Percentiles rank a stretch among this genome's conserved stretches.
These are phyloP conservation scores for Dryomyza anilis DNA, from an alignment of 2,888 invertebrate genomes.

Conservation along the genomic window DNA sequence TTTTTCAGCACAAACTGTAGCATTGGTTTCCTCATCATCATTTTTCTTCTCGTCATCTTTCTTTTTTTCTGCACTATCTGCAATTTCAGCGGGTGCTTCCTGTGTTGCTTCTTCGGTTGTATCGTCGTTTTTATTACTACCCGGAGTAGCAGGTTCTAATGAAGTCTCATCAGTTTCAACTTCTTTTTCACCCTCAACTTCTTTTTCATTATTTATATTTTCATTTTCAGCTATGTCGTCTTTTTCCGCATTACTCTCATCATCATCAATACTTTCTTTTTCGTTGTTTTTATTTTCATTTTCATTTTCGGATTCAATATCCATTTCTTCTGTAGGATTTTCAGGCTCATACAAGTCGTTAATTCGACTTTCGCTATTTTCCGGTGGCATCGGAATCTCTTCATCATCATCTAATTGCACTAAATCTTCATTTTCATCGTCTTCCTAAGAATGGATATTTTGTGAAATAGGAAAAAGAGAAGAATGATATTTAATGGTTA, in stretches of 20 bases:
- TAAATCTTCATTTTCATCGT: constrained; percentile 62
- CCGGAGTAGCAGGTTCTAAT: constrained; percentile 23
- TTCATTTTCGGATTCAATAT: constrained; percentile 35
- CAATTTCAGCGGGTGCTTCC: background rate
- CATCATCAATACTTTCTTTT: constrained; percentile 18
- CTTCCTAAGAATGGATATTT: constrained; percentile 63
- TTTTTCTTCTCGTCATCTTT: background rate
- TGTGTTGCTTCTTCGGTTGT: constrained; percentile 10
- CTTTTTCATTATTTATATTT: constrained; percentile 27
- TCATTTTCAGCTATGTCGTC: constrained; percentile 20
- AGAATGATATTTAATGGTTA: constrained; percentile 65
- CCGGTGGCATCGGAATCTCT: constrained; percentile 56
- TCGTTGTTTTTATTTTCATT: constrained; percentile 25
- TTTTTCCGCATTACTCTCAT: constrained; percentile 5
- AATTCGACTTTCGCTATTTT: constrained; percentile 38
- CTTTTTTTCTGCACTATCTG: constrained; percentile 14
- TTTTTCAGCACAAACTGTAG: constrained; percentile 35
- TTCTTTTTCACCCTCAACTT: constrained; percentile 22
- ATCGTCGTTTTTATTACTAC: constrained; percentile 8
- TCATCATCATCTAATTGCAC: constrained; percentile 60
- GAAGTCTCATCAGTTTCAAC: constrained; percentile 33
- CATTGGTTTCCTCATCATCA: constrained; percentile 26
- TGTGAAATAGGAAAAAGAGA: constrained; percentile 57
- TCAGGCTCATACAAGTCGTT: constrained; percentile 57
- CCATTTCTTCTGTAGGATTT: constrained; percentile 54